These are phyloP conservation scores for Phenacoccus solenopsis DNA, from an alignment of 1,140 invertebrate genomes.

Conservation along the genomic window DNA sequence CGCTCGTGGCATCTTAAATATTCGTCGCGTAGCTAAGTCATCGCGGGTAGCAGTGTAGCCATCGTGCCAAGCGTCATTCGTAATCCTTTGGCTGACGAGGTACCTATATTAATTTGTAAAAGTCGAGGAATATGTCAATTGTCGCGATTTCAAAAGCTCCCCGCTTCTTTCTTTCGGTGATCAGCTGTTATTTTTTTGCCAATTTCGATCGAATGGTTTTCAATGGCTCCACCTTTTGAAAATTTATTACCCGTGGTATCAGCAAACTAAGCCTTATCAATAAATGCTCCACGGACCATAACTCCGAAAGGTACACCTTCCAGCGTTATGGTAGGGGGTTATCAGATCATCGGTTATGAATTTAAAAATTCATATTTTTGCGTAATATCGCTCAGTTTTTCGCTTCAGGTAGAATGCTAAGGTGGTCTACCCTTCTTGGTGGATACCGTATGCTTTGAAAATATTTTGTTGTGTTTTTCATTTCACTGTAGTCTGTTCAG, in stretches of 20 bases:
- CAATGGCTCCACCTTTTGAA: not conserved
- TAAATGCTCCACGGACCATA: not conserved
- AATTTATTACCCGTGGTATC: constrained; percentile 1
- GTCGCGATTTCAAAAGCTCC: no score
- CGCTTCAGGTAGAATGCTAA: not conserved
- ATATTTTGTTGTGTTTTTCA: not conserved
- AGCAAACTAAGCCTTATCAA: not conserved
- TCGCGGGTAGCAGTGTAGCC: not conserved
- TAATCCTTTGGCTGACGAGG: no score
- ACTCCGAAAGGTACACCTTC: not conserved
- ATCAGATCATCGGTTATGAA: not conserved
- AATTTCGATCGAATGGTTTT: not conserved
- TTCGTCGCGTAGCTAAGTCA: not conserved
- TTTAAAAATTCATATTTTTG: not conserved
- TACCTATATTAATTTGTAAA: no score
- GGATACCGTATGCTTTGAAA: not conserved
- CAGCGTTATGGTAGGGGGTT: not conserved
- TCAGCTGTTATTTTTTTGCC: no score
- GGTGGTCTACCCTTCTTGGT: not conserved
- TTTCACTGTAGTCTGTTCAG: not conserved
- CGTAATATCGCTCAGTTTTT: not conserved
- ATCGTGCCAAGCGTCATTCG: not conserved
- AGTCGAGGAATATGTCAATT: no score
- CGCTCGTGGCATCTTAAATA: not conserved
- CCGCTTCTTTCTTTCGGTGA: no score